Evolutionary conservation across 2,113 vertebrate genomes (phyloP), one percentile per base, ranked within the genome.

Genomic region (Phrynocephalus versicolor): DNA sequence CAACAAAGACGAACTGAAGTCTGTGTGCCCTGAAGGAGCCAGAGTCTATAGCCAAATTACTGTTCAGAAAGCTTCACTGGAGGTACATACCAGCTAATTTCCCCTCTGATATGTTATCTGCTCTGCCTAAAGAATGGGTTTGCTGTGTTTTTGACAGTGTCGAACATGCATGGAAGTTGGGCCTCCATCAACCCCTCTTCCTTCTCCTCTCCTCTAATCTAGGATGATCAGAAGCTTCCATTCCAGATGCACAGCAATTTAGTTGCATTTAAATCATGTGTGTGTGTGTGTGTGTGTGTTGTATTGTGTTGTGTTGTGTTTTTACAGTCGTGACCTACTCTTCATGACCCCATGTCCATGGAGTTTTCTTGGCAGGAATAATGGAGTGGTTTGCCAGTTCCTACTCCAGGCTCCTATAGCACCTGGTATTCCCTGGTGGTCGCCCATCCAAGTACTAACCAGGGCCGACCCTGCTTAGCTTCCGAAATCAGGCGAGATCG

Each of bases 1-100:
- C 85, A 99, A 97, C 86, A 99, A 99, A 89, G 98, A 99, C 4
- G 99, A 99, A 88, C 96, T 99, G 90, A 98, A 94, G 90, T 98
- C 98, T 0, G 98, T 99, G 77, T 99, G 98, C 88, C 98, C 98
- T 0, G 98, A 99, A 58, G 99, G 98, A 0, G 97, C 97, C 0
- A 94, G 98, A 55, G 98, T 99, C 89, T 99, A 97, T 92, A 99
- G 95, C 91, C 99, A 99, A 95, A 97, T 99, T 45, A 97, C 97
- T 0, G 97, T 99, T 16, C 99, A 99, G 92, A 99, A 99, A 86
- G 97, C 98, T 1, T 97, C 98, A 10, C 90, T 99, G 79, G 98
- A 99, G 98, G 98, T 99, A 95, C 0, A 92, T 85, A 27, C 39
- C 76, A 16, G 60, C 21, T 8, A 1, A 6, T 79, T 45, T 58